Evolutionary conservation across 2,113 vertebrate genomes (phyloP).

Genomic region (Accipiter virgatus): DNA sequence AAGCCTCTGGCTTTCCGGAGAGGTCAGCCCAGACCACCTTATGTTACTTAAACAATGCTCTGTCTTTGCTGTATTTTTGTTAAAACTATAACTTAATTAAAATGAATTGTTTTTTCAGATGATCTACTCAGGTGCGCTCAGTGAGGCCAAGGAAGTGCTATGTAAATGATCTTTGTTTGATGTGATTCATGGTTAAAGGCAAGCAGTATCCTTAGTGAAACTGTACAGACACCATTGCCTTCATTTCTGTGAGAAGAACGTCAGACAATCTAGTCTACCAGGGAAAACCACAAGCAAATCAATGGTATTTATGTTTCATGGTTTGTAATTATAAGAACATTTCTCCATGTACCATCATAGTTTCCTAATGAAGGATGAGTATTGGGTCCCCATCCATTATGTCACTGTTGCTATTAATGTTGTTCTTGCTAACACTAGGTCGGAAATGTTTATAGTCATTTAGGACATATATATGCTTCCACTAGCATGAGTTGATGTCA

Average conservation of each 20-base stretch:
- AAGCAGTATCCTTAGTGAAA: not conserved
- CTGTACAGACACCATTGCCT: not conserved
- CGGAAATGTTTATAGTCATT: not conserved
- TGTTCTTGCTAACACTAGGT: not conserved
- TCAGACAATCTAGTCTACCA: not conserved
- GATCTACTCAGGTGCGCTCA: not conserved
- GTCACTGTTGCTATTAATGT: not conserved
- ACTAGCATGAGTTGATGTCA: not conserved
- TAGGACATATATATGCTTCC: not conserved
- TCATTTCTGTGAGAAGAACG: not conserved
- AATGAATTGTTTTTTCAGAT: conserved; percentile 14
- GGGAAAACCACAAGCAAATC: not conserved
- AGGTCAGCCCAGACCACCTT: not conserved
- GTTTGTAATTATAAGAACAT: not conserved
- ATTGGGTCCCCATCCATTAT: not conserved
- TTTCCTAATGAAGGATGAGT: not conserved
- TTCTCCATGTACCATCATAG: not conserved
- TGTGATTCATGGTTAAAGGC: not conserved
- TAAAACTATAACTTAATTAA: not conserved
- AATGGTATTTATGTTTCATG: conserved; percentile 19
- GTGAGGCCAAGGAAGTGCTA: not conserved
- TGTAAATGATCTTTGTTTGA: not conserved
- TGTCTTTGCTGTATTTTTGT: not conserved
- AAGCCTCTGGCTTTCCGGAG: not conserved
- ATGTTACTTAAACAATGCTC: not conserved